phyloP scores from a whole-genome alignment of 2,797 vertebrate species.

The Poecile montanus region DNA sequence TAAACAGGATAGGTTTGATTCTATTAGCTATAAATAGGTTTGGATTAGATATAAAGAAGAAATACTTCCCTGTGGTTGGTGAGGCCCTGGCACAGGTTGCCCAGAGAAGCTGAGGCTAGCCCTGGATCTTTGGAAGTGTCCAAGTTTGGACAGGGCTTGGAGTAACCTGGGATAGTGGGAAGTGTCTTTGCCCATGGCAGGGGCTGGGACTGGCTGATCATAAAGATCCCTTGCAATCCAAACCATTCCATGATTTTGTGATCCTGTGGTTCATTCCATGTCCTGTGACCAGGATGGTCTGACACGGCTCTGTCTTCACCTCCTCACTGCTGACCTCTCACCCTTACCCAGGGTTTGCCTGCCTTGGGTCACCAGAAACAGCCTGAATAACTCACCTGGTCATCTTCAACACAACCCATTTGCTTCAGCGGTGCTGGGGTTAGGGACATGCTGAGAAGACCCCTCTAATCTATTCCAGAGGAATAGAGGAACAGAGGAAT shows the following conservation, averaged over 20 bases:
- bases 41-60: not conserved
- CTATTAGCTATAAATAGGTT: not conserved
- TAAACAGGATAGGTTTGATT: too few species aligned
- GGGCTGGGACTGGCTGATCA: fast-evolving
- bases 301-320: not conserved
- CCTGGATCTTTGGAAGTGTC: not conserved
- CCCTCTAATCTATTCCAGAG: not conserved
- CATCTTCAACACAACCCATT: constrained; percentile 2
- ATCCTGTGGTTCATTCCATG: too few species aligned
- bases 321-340: not conserved
- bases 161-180: fast-evolving
- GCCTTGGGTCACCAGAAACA: not conserved
- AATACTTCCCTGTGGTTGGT: fast-evolving
- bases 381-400: not conserved
- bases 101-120: not conserved
- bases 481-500: too few species aligned
- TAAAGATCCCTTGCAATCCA: not conserved
- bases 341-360: not conserved
- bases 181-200: not conserved
- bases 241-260: not conserved
- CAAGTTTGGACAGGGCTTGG: fast-evolving
- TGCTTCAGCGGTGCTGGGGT: not conserved
- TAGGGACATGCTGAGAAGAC: not conserved
- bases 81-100: not conserved
- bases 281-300: not conserved